phyloP scores from a whole-genome alignment of 2,113 vertebrate genomes.

The Phocoena sinus region DNA sequence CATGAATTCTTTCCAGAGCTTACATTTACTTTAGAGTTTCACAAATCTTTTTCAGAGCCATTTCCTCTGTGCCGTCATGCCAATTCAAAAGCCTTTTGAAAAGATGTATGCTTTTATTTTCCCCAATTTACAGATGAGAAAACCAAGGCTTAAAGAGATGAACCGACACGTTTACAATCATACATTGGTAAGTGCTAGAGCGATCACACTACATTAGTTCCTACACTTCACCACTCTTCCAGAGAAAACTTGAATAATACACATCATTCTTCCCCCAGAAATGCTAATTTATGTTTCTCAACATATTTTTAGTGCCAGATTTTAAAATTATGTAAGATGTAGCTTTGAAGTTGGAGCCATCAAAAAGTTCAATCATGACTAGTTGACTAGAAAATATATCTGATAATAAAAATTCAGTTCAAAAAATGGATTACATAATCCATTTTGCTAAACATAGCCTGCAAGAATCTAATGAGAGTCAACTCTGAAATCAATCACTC shows the following conservation, averaged over 20 bases:
- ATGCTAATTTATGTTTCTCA: conserved; percentile 59
- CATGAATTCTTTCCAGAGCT: not conserved
- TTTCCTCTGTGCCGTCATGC: not conserved
- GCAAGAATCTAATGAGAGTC: conserved; percentile 74
- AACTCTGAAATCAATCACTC: conserved; percentile 72
- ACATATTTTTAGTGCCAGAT: conserved; percentile 43
- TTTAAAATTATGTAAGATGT: conserved; percentile 63
- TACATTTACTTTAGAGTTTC: not conserved
- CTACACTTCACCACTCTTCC: not conserved
- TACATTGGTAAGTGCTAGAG: fast-evolving
- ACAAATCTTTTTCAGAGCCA: not conserved
- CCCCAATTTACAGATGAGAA: not conserved
- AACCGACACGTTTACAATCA: not conserved
- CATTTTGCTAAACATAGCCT: conserved; percentile 73
- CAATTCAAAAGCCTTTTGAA: not conserved
- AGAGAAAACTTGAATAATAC: not conserved
- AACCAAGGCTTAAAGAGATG: not conserved
- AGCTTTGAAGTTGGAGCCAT: conserved; percentile 73
- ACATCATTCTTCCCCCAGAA: not conserved
- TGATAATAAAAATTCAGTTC: conserved; percentile 77
- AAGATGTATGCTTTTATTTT: not conserved
- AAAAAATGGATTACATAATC: conserved; percentile 79
- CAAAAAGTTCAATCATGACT: conserved; percentile 77
- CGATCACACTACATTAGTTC: no score
- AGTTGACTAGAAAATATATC: conserved; percentile 75